Percentiles rank a stretch among this genome's conserved stretches.
phyloP scores from a whole-genome alignment of 1,140 invertebrate genomes.

The Pinna nobilis region DNA sequence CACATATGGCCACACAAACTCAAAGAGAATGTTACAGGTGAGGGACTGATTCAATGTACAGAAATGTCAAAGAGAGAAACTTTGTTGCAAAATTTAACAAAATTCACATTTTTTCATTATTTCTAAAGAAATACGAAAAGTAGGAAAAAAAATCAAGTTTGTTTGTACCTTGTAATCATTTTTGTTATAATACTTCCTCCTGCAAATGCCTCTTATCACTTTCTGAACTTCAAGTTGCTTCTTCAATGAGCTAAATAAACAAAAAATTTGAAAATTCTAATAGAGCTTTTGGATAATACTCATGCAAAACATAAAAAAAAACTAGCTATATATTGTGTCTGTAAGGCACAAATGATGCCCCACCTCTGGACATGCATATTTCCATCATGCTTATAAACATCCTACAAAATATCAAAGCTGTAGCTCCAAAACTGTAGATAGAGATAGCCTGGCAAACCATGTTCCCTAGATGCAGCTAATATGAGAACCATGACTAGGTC shows the following conservation, averaged over 20 bases:
- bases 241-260: constrained; percentile 2
- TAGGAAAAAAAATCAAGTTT: neutral
- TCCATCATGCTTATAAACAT: too few species aligned
- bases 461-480: too few species aligned
- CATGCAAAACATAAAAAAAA: neutral
- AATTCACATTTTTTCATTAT: neutral
- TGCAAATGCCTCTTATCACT: constrained; percentile 4
- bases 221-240: constrained; percentile 2
- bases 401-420: too few species aligned
- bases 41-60: too few species aligned
- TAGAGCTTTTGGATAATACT: neutral
- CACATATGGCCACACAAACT: too few species aligned
- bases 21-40: too few species aligned
- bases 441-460: too few species aligned
- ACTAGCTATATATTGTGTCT: too few species aligned
- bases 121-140: neutral
- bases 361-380: too few species aligned
- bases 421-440: too few species aligned
- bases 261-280: neutral
- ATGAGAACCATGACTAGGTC: too few species aligned
- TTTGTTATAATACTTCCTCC: neutral
- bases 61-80: neutral
- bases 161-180: neutral
- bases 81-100: neutral
- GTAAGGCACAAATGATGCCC: too few species aligned